A percentile compares a stretch with the other conserved stretches of the same genome.
phyloP scores from a whole-genome alignment of 2,888 invertebrate species.

The Drosophila neutralis region DNA sequence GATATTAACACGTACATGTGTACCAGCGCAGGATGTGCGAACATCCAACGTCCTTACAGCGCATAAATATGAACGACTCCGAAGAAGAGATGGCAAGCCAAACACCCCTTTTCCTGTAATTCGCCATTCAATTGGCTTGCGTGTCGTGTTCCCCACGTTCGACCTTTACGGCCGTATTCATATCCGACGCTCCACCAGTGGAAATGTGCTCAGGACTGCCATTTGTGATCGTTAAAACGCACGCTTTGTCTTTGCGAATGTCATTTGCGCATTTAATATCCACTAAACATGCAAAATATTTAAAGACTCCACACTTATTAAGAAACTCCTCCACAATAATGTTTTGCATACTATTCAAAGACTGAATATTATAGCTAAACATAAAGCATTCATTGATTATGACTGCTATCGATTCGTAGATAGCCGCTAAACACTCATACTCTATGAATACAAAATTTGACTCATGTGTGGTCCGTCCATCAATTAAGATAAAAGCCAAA shows the following conservation, averaged over 20 bases:
- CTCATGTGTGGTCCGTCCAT: slow-evolving; percentile 44
- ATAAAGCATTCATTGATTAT: background rate
- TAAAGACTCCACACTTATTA: slow-evolving; percentile 10
- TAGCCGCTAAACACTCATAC: background rate
- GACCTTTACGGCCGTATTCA: slow-evolving; percentile 55
- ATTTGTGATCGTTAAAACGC: slow-evolving; percentile 64
- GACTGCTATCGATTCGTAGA: background rate
- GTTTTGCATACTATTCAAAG: background rate
- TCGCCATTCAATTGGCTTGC: slow-evolving; percentile 61
- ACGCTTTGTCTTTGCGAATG: slow-evolving; percentile 53
- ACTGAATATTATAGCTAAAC: background rate
- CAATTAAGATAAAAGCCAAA: slow-evolving; percentile 52
- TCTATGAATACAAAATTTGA: slow-evolving; percentile 11
- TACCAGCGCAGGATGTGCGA: slow-evolving; percentile 61
- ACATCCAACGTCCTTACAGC: slow-evolving; percentile 56
- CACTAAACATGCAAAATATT: slow-evolving; percentile 59
- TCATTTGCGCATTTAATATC: slow-evolving; percentile 54
- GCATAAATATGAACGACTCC: slow-evolving; percentile 71
- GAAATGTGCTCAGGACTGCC: slow-evolving; percentile 66
- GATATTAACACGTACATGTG: slow-evolving; percentile 76
- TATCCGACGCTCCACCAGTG: slow-evolving; percentile 27
- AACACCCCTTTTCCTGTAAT: slow-evolving; percentile 34
- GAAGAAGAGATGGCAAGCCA: slow-evolving; percentile 22
- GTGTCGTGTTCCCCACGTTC: slow-evolving; percentile 48
- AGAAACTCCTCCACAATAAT: background rate